phyloP scores from a whole-genome alignment of 2,113 vertebrate genomes.

The Narcine bancroftii region DNA sequence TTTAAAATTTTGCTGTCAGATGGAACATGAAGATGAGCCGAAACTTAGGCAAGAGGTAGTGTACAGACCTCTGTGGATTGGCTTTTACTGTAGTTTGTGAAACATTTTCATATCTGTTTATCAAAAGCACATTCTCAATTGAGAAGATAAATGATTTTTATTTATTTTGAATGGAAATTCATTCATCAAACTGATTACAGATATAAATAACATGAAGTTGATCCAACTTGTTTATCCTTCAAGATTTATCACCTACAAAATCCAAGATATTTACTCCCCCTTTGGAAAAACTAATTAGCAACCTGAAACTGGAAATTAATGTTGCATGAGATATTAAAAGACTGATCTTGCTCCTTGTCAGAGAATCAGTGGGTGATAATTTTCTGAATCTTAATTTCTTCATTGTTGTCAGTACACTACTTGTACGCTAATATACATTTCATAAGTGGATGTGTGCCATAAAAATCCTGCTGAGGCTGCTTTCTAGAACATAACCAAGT shows the following conservation, averaged over 20 bases:
- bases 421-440: constrained; percentile 11
- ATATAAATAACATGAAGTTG: background rate
- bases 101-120: constrained; percentile 23
- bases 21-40: constrained; percentile 86
- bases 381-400: constrained; percentile 26
- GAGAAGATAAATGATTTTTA: background rate
- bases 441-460: background rate
- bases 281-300: background rate
- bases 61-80: constrained; percentile 20
- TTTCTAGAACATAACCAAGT: background rate
- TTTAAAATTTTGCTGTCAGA: constrained; percentile 62
- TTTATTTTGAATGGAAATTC: constrained; percentile 10
- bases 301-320: background rate
- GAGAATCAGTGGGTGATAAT: constrained; percentile 32
- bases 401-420: constrained; percentile 25
- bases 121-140: background rate
- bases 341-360: background rate
- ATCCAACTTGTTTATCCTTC: constrained; percentile 22
- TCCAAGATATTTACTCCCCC: background rate
- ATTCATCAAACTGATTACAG: constrained; percentile 11
- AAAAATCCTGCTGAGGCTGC: background rate
- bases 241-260: constrained; percentile 19
- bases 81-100: constrained; percentile 28
- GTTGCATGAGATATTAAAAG: background rate
- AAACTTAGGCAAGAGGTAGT: constrained; percentile 96